phyloP scores from a whole-genome alignment of 2,113 vertebrate species.

The Chiloscyllium plagiosum region DNA sequence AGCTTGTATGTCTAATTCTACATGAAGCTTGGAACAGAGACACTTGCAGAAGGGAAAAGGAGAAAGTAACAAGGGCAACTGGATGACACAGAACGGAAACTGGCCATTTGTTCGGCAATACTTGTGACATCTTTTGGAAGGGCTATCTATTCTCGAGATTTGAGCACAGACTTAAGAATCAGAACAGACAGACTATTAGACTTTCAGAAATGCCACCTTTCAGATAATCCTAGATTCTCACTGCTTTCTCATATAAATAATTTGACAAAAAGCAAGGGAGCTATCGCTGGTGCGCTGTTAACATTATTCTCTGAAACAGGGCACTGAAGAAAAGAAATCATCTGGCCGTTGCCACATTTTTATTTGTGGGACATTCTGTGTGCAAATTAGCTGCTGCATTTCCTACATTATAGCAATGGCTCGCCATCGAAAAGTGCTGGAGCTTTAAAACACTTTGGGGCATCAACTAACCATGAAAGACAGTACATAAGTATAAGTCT shows the following conservation, averaged over 20 bases:
- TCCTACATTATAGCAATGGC: not conserved
- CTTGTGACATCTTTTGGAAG: not conserved
- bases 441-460: not conserved
- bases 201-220: not conserved
- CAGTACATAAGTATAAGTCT: not conserved
- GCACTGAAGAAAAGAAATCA: not conserved
- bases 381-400: not conserved
- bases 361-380: not conserved
- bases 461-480: not conserved
- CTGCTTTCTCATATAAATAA: not conserved
- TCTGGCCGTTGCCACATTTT: not conserved
- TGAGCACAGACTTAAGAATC: not conserved
- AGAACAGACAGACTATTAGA: not conserved
- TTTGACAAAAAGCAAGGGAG: not conserved
- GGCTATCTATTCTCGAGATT: not conserved
- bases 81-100: not conserved
- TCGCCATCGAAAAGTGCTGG: not conserved
- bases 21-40: not conserved
- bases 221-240: not conserved
- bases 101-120: not conserved
- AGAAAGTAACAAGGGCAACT: not conserved
- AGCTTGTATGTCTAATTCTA: not conserved
- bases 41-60: not conserved
- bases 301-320: not conserved
- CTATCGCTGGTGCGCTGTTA: too few relatives aligned